Percentiles rank a stretch among this genome's conserved stretches.
These are phyloP conservation scores for Drosophila barbarae DNA, from an alignment of 2,888 invertebrate species.

Conservation along the genomic window DNA sequence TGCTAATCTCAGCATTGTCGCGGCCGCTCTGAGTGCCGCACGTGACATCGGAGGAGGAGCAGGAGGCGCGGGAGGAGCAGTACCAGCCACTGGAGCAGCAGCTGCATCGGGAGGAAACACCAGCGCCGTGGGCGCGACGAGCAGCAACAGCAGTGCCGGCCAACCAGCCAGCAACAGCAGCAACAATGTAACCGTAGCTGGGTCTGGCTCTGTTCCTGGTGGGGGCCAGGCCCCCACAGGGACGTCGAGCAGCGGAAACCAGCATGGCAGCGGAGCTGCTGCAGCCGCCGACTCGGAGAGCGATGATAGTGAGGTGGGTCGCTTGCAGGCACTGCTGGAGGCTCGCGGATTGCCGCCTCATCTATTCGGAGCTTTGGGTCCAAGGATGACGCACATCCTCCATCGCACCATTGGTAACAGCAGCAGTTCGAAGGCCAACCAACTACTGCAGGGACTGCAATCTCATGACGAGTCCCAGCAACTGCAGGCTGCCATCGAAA, in stretches of 20 bases:
- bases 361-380: conserved; percentile 95
- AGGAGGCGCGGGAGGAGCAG: conserved; percentile 35
- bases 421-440: conserved; percentile 94
- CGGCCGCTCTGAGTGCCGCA: conserved; percentile 68
- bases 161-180: conserved; percentile 38
- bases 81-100: conserved; percentile 32
- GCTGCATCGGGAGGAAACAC: conserved; percentile 30
- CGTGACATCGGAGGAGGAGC: conserved; percentile 46
- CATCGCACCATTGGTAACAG: conserved; percentile 96
- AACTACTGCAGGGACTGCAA: conserved; percentile 93
- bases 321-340: conserved; percentile 95
- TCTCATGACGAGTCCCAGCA: conserved; percentile 97
- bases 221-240: conserved; percentile 16
- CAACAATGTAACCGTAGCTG: conserved; percentile 40
- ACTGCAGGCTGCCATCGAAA: conserved; percentile 97
- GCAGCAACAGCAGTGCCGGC: conserved; percentile 45
- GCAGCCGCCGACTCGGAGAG: conserved; percentile 84
- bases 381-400: conserved; percentile 96
- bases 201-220: conserved; percentile 19
- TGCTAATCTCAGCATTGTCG: conserved; percentile 66
- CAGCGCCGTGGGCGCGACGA: conserved; percentile 67
- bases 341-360: conserved; percentile 98
- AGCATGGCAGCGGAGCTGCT: conserved; percentile 50
- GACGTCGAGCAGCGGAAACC: conserved; percentile 14
- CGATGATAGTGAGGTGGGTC: conserved; percentile 97